Evolutionary conservation across 2,888 invertebrate genomes (phyloP), one percentile per base, ranked within the genome.

Genomic region (Drosophila kokeensis): DNA sequence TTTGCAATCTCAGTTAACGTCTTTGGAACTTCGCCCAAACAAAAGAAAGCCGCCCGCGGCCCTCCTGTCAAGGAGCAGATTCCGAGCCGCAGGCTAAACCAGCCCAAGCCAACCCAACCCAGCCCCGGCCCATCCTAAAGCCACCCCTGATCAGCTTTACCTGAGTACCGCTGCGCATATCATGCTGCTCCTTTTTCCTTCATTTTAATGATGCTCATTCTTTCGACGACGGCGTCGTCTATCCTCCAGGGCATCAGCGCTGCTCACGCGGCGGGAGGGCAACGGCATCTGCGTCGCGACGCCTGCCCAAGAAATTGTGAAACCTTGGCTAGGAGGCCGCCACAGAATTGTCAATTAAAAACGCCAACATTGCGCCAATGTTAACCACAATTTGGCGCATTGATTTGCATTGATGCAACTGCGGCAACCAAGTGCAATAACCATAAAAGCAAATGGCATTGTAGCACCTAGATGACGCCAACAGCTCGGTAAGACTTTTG

Each of bases 391-490:
- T 85, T 83, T 52, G 69, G 74, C 76, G 73, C 69, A 78, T 86
- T 81, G 83, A 90, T 90, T 87, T 90, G 90, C 89, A 87, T 90
- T 81, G 83, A 72, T 78, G 82, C 81, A 64, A 64, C 74, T 70
- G 76, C 27, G 48, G 11, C 68, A n/a, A 42, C 42, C 60, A 54
- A 71, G 52, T 70, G 78, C 80, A 87, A 87, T 87, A 87, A 87
- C 81, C 91, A 85, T 87, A 90, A 87, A 87, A 87, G 62, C 79
- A 78, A 86, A 90, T 90, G 87, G 81, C 88, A 89, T 87, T 73
- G 69, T 83, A 48, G 84, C 86, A 89, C 89, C 83, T 86, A 65
- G 73, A 72, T 70, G 83, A 78, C 75, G 83, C 82, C 87, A 83
- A 76, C 83, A 57, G 62, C 45, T 50, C 42, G 53, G 36, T 62